Evolutionary conservation across 2,888 invertebrate genomes (phyloP), one percentile per base, ranked within the genome.

Genomic region (Erannis defoliaria): DNA sequence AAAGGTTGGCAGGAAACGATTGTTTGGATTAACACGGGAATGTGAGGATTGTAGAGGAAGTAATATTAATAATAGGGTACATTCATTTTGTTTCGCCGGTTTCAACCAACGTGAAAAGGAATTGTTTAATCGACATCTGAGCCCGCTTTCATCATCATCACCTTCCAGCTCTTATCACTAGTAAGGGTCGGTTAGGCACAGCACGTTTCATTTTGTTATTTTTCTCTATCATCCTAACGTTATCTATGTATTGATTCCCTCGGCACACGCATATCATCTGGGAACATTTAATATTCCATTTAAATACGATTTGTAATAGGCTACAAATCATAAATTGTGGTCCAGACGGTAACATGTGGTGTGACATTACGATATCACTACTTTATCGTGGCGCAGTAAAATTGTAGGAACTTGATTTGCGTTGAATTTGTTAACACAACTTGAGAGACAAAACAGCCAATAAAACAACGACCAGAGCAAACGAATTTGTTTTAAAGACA

Each of bases 1-100:
- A 45, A 62, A 51, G 46, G 50, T 61, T 50, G 46, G 48, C 62
- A 62, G 62, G 62, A 62, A 62, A 49, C 37, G 46, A 35, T 48
- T 62, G 62, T 57, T 62, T 62, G 46, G 33, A 19, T 46, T 53
- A 48, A 19, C 38, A 48, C 18, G 46, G 45, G 23, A 51, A 55
- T 51, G 45, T 55, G 26, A 42, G 54, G 21, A 55, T 43, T 49
- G 38, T 49, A 38, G 43, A 37, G 18, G 42, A 51, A 35, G 46
- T 33, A 35, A 38, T 58, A 38, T 31, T 35, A 50, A 33, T 50
- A 49, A 35, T 16, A 3, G n/a, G 19, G 29, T 40, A 21, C n/a
- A 38, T 16, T 38, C 16, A 38, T 51, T 18, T 37, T 35, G 16
- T 16, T 51, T 51, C 6, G 9, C 29, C 2, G 19, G 8, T 40